Evolutionary conservation across 2,888 invertebrate species (phyloP).

Genomic region (Rotaria magnacalcarata): DNA sequence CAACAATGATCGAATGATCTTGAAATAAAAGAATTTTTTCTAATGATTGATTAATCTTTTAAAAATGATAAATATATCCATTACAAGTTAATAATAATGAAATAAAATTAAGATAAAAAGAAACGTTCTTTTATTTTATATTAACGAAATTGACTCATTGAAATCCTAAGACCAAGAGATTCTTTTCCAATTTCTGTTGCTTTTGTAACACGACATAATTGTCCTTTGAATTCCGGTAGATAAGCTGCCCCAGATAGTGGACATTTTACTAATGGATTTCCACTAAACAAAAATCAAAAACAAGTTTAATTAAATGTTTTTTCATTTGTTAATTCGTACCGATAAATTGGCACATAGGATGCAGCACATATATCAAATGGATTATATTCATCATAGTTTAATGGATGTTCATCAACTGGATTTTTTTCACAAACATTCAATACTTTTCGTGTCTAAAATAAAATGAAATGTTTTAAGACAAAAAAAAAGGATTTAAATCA

Average conservation of each 20-base stretch:
- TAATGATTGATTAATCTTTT: not conserved
- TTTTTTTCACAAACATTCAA: constrained; percentile 87
- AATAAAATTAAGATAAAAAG: not conserved
- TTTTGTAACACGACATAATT: constrained; percentile 68
- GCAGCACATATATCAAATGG: constrained; percentile 89
- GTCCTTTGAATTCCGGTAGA: constrained; percentile 78
- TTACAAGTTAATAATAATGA: constrained; percentile 10
- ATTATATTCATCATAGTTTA: constrained; percentile 92
- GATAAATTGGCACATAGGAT: constrained; percentile 85
- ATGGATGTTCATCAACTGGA: constrained; percentile 77
- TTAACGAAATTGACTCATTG: constrained; percentile 45
- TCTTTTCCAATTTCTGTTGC: constrained; percentile 47
- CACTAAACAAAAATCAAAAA: constrained; percentile 62
- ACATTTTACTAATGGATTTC: constrained; percentile 86
- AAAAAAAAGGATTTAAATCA: too few relatives aligned
- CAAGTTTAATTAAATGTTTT: not conserved
- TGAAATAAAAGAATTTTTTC: not conserved
- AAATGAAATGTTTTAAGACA: not conserved
- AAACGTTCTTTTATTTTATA: not conserved
- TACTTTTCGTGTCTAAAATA: constrained; percentile 81
- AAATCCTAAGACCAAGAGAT: constrained; percentile 44
- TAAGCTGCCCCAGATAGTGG: constrained; percentile 83
- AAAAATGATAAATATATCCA: constrained; percentile 23
- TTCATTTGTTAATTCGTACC: constrained; percentile 50
- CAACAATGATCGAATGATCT: not conserved